These are phyloP conservation scores for Sebastolobus alascanus DNA, from an alignment of 2,797 vertebrate genomes.

Conservation along the genomic window DNA sequence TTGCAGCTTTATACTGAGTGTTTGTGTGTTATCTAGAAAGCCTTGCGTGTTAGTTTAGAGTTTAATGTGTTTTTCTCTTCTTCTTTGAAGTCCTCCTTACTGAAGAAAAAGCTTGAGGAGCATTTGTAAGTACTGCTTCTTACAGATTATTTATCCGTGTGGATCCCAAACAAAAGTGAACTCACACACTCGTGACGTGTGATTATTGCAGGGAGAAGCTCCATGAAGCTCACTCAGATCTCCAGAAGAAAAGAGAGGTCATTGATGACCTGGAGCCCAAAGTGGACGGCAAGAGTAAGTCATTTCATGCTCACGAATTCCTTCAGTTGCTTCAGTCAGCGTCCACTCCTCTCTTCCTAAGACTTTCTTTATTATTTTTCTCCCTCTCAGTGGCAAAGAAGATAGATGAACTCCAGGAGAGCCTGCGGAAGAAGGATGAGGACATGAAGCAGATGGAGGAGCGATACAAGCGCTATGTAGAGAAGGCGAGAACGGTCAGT, in stretches of 20 bases:
- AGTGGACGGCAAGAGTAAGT: conserved; percentile 85
- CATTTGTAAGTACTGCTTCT: conserved; percentile 89
- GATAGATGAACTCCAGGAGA: conserved; percentile 90
- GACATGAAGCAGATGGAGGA: conserved; percentile 94
- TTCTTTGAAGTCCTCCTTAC: conserved; percentile 84
- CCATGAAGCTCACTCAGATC: conserved; percentile 90
- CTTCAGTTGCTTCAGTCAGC: no score
- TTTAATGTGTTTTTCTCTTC: conserved; percentile 7
- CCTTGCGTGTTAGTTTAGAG: not conserved
- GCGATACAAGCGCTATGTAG: conserved; percentile 90
- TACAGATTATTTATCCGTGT: not conserved
- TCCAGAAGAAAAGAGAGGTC: conserved; percentile 91
- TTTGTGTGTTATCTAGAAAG: conserved; percentile 13
- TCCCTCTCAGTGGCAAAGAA: conserved; percentile 85
- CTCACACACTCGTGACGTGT: not conserved
- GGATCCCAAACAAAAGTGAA: not conserved
- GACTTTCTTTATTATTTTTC: no score
- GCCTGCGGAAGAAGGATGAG: conserved; percentile 90
- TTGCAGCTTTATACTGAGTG: conserved; percentile 17
- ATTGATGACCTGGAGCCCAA: conserved; percentile 92
- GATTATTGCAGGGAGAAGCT: conserved; percentile 88
- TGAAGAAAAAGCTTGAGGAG: conserved; percentile 93
- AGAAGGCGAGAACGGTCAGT: conserved; percentile 88
- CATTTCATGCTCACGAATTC: not conserved
- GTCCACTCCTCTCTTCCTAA: not conserved